Base-by-base conservation (phyloP, 2,888 invertebrate genomes). In the Heterodera filipjevi region DNA sequence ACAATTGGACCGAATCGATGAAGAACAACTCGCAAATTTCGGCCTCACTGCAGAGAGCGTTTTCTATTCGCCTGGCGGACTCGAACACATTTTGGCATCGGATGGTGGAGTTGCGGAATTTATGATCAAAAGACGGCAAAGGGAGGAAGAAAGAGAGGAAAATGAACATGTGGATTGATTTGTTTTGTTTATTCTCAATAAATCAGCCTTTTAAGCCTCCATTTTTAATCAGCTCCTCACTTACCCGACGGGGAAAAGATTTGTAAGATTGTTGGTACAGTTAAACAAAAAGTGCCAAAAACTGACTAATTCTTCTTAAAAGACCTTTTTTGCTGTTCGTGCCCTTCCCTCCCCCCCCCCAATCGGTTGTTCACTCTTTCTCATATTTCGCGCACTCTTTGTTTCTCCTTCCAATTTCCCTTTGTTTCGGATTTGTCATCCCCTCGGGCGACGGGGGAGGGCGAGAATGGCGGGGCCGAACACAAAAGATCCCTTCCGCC, bases 331-430 rank as follows among this genome's bases (percentile, higher is more conserved):
- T 59, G 39, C 39, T 27, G 27, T 59, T 5, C n/a, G 12, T 39
- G 39, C 39, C 39, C 10, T n/a, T 59, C n/a, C 19, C 27, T 27
- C n/a, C 0, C 27, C 27, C n/a, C 12, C n/a, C 0, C 27, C 27
- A 3, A 59, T 59, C 27, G n/a, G n/a, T 59, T 22, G 10, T 6
- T 59, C 59, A 59, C 16, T 49, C 27, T 10, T 27, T 59, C 59
- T 59, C 59, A 59, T 59, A 59, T 59, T 59, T 59, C 59, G n/a
- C 59, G 59, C 59, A 59, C 27, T 27, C 59, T 22, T 59, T 59
- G 59, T 59, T 59, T 59, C 10, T 27, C 59, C 59, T 59, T n/a
- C n/a, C n/a, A n/a, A n/a, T n/a, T n/a, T n/a, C 59, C 59, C 27
- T 59, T 59, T 59, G n/a, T n/a, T 59, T 10, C 59, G 59, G 59